These are phyloP conservation scores for Ormyrus rosae DNA, from an alignment of 2,888 invertebrate genomes.

Conservation along the genomic window DNA sequence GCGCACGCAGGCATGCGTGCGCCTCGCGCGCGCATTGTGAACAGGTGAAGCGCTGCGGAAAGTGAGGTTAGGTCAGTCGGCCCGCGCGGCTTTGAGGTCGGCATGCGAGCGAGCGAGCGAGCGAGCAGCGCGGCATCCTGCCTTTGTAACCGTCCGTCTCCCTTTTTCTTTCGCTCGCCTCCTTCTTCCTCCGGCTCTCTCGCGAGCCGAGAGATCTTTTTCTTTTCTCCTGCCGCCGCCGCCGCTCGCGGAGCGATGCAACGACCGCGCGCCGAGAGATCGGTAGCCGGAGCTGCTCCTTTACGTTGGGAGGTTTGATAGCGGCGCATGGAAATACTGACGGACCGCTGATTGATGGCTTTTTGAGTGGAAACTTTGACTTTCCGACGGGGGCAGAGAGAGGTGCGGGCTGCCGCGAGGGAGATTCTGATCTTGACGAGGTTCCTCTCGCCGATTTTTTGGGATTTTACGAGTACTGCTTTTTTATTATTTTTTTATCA, in stretches of 20 bases:
- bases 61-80: slow-evolving; percentile 65
- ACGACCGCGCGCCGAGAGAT: too few relatives aligned
- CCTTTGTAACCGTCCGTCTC: slow-evolving; percentile 64
- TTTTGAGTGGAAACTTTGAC: too few relatives aligned
- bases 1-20: background rate
- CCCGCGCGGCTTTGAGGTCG: slow-evolving; percentile 65
- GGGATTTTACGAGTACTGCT: too few relatives aligned
- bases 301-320: too few relatives aligned
- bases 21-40: slow-evolving; percentile 35
- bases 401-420: too few relatives aligned
- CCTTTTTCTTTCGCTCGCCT: slow-evolving; percentile 45
- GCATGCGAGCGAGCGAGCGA: slow-evolving; percentile 58
- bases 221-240: slow-evolving; percentile 51
- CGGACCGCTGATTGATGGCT: too few relatives aligned
- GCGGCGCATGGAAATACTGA: too few relatives aligned
- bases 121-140: slow-evolving; percentile 64
- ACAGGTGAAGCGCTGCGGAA: slow-evolving; percentile 61
- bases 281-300: too few relatives aligned
- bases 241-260: slow-evolving; percentile 46
- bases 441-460: too few relatives aligned
- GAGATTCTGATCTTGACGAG: too few relatives aligned
- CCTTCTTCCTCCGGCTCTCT: slow-evolving; percentile 50
- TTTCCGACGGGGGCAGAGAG: too few relatives aligned
- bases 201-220: slow-evolving; percentile 35
- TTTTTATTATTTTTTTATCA: too few relatives aligned